Evolutionary conservation across 1,140 invertebrate genomes (phyloP).

Genomic region (Steinernema khuongi): DNA sequence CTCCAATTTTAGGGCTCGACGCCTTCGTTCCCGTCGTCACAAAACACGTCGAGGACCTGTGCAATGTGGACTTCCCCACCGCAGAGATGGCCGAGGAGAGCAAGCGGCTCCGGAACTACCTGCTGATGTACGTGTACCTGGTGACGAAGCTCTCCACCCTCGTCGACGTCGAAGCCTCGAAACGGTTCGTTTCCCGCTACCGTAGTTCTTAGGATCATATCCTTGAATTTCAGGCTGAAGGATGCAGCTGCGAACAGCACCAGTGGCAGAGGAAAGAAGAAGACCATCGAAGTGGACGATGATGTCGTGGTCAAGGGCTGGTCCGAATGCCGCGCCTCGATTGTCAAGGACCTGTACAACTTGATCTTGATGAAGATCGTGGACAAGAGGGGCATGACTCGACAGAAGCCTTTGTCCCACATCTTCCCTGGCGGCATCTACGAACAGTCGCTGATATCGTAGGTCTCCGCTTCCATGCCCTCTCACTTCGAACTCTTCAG

Average conservation of each 20-base stretch:
- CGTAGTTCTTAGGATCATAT: neutral
- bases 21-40: neutral
- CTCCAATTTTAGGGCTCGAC: neutral
- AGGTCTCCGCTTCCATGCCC: neutral
- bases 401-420: neutral
- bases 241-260: neutral
- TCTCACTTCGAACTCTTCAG: neutral
- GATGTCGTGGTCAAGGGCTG: neutral
- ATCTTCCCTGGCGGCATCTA: neutral
- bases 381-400: neutral
- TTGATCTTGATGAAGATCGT: neutral
- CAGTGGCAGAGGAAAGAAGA: neutral
- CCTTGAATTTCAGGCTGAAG: neutral
- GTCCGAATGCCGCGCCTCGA: neutral
- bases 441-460: neutral
- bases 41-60: neutral
- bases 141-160: neutral
- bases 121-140: slow-evolving; percentile 9
- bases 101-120: neutral
- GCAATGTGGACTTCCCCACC: neutral
- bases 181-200: neutral
- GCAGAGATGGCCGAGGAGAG: neutral
- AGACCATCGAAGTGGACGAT: neutral
- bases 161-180: neutral
- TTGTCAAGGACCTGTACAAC: neutral